Conservation (phyloP, 2,797 vertebrate genomes). For the Hylomyscus alleni region DNA sequence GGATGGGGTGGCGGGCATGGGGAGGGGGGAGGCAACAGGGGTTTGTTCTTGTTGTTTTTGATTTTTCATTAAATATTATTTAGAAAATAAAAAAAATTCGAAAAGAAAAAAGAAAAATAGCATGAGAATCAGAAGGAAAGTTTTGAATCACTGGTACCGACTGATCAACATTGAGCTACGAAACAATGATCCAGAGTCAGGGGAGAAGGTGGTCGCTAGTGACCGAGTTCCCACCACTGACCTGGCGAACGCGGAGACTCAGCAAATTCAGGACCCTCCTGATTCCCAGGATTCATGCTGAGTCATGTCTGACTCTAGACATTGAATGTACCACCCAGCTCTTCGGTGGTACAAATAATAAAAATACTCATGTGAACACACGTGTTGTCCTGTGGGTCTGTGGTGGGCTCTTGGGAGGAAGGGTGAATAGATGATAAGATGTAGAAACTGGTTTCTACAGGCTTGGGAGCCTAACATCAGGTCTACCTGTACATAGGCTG, state of each 20-base stretch:
- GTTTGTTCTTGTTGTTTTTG: too few relatives aligned
- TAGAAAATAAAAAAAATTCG: too few relatives aligned
- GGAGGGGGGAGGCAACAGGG: too few relatives aligned
- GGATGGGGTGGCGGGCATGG: too few relatives aligned
- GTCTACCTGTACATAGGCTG: background rate
- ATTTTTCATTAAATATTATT: too few relatives aligned
- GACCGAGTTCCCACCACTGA: too few relatives aligned
- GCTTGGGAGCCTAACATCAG: background rate
- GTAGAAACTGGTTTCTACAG: background rate
- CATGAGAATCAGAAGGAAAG: too few relatives aligned
- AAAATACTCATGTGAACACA: background rate
- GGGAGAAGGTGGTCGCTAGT: background rate
- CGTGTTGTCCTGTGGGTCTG: background rate
- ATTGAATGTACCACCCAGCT: background rate
- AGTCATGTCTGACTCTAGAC: background rate
- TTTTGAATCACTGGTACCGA: too few relatives aligned
- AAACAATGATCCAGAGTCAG: accelerated
- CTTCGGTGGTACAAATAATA: background rate
- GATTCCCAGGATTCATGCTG: too few relatives aligned
- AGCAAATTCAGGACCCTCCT: too few relatives aligned
- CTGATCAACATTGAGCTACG: too few relatives aligned
- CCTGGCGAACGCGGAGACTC: background rate
- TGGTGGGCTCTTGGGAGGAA: background rate
- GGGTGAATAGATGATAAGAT: background rate
- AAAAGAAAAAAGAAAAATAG: too few relatives aligned